Conservation (phyloP, 2,888 invertebrate species). For the Xestia c-nigrum region DNA sequence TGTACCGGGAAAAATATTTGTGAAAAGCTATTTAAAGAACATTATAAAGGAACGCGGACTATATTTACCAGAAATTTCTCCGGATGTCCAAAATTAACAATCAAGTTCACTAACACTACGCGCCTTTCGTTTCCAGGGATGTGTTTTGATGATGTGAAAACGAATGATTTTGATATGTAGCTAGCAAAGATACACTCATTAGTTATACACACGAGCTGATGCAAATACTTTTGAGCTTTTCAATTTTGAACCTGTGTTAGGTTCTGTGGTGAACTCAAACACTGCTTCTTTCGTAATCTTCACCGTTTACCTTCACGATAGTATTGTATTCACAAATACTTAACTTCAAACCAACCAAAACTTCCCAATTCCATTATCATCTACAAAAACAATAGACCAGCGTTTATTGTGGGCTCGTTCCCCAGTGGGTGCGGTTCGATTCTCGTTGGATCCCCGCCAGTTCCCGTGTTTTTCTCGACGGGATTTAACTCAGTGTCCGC, state of each 20-base stretch:
- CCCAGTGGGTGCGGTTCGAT: constrained; percentile 68
- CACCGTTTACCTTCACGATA: no score
- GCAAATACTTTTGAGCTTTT: neutral
- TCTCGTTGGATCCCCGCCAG: constrained; percentile 75
- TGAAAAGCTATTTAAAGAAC: constrained; percentile 54
- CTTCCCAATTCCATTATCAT: constrained; percentile 29
- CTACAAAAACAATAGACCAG: constrained; percentile 56
- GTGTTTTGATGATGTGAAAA: constrained; percentile 20
- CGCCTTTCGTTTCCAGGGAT: constrained; percentile 27
- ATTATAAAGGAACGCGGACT: constrained; percentile 39
- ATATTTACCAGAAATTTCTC: constrained; percentile 57
- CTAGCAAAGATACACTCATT: neutral
- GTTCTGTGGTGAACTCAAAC: no score
- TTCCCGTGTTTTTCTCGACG: constrained; percentile 70
- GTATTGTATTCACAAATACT: neutral
- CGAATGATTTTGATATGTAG: neutral
- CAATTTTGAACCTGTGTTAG: neutral
- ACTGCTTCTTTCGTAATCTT: neutral
- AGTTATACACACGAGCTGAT: neutral
- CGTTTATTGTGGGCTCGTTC: constrained; percentile 49
- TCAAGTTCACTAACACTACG: constrained; percentile 67
- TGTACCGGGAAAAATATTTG: constrained; percentile 36
- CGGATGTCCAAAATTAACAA: constrained; percentile 61
- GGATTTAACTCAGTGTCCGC: constrained; percentile 65
- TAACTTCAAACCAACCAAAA: neutral